Evolutionary conservation across 2,113 vertebrate genomes (phyloP).

Genomic region (Prunella himalayana): DNA sequence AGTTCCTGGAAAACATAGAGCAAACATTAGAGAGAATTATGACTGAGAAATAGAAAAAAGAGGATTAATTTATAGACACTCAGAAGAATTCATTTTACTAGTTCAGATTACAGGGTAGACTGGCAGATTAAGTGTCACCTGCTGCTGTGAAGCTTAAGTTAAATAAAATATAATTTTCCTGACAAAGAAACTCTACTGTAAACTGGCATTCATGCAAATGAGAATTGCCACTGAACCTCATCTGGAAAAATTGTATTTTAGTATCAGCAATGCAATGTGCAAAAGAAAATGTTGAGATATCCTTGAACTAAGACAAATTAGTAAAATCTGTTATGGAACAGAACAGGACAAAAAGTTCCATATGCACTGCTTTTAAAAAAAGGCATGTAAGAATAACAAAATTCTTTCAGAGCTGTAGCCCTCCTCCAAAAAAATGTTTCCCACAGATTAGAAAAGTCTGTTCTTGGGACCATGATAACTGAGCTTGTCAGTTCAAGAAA

Average conservation of each 20-base stretch:
- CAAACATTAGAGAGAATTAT: neutral
- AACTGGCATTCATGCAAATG: neutral
- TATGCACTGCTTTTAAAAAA: neutral
- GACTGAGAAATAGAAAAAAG: neutral
- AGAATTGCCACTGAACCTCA: neutral
- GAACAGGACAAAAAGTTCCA: neutral
- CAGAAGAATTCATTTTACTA: neutral
- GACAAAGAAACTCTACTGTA: neutral
- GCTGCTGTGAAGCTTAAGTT: neutral
- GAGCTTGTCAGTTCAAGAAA: conserved; percentile 4
- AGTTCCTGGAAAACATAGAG: neutral
- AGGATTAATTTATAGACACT: neutral
- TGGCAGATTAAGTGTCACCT: neutral
- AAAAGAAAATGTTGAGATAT: neutral
- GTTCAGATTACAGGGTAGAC: neutral
- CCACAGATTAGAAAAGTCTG: conserved; percentile 13
- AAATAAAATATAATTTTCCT: neutral
- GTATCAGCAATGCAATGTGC: neutral
- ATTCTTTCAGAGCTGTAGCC: neutral
- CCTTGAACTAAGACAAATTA: neutral
- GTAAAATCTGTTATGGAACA: neutral
- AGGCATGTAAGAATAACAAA: neutral
- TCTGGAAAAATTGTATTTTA: neutral
- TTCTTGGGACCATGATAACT: neutral
- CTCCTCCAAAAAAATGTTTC: neutral